A percentile compares a stretch with the other conserved stretches of the same genome.
These are phyloP conservation scores for Leptinotarsa defecta DNA, from an alignment of 1,140 invertebrate species.

Conservation along the genomic window DNA sequence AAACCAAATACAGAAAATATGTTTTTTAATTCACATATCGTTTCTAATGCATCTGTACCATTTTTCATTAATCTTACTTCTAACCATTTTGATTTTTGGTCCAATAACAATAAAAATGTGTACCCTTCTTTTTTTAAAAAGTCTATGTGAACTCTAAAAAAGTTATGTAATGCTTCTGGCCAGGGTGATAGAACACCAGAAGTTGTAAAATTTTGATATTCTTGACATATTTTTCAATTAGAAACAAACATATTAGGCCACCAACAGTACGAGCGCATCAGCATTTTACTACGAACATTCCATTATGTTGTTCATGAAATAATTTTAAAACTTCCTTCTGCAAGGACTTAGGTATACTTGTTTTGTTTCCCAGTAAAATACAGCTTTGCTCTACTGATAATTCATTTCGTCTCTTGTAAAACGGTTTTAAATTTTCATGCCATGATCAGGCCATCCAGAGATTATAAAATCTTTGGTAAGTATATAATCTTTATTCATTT, in stretches of 20 bases:
- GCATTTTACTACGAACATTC: constrained; percentile 33
- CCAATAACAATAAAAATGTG: background rate
- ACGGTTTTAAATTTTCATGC: constrained; percentile 32
- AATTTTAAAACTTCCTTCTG: constrained; percentile 35
- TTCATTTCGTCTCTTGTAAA: constrained; percentile 27
- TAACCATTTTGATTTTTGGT: constrained; percentile 9
- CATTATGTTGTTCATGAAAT: constrained; percentile 36
- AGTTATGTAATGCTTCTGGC: constrained; percentile 26
- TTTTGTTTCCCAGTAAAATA: constrained; percentile 30
- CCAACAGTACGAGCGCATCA: constrained; percentile 27
- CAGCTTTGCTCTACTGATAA: constrained; percentile 27
- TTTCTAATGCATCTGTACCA: constrained; percentile 27
- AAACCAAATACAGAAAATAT: constrained; percentile 39
- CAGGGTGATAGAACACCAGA: background rate
- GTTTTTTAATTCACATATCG: constrained; percentile 35
- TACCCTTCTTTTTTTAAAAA: constrained; percentile 12
- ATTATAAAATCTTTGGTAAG: constrained; percentile 30
- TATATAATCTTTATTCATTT: constrained; percentile 32
- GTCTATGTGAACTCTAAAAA: constrained; percentile 31
- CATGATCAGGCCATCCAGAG: constrained; percentile 24
- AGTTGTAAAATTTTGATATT: constrained; percentile 20
- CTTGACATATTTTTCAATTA: constrained; percentile 44
- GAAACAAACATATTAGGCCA: constrained; percentile 17
- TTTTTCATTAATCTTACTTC: constrained; percentile 4
- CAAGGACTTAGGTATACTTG: constrained; percentile 36